A percentile compares a stretch with the other conserved stretches of the same genome.
Evolutionary conservation across 2,113 vertebrate species (phyloP).

Genomic region (Gasterosteus nipponicus): DNA sequence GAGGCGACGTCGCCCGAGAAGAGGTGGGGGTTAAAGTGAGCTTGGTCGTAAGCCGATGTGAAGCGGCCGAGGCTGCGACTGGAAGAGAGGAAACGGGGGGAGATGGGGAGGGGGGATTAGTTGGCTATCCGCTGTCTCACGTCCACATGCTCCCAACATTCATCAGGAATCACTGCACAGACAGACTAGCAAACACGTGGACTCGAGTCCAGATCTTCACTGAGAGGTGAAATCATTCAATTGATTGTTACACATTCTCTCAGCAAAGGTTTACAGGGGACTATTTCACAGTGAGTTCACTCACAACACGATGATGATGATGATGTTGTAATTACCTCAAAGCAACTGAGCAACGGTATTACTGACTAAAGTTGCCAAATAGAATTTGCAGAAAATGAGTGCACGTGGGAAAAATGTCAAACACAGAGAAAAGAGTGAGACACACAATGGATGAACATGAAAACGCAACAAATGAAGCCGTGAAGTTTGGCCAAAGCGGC

Average conservation of each 20-base stretch:
- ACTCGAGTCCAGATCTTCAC: constrained; percentile 47
- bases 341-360: neutral
- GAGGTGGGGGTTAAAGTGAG: constrained; percentile 90
- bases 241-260: constrained; percentile 21
- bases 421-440: constrained; percentile 13
- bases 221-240: constrained; percentile 36
- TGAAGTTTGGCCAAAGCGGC: constrained; percentile 1
- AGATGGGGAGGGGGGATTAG: constrained; percentile 3
- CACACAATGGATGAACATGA: neutral
- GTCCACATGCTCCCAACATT: neutral
- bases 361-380: constrained; percentile 14
- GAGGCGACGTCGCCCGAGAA: constrained; percentile 79
- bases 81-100: constrained; percentile 14
- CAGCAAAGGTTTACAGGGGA: constrained; percentile 52
- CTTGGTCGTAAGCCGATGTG: constrained; percentile 89
- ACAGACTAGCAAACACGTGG: constrained; percentile 30
- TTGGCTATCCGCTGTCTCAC: constrained; percentile 4
- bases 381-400: neutral
- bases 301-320: constrained; percentile 59
- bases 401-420: constrained; percentile 26
- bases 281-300: constrained; percentile 37
- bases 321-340: no score
- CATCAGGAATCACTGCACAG: constrained; percentile 24
- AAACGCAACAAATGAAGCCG: constrained; percentile 5
- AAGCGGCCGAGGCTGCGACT: constrained; percentile 90